Evolutionary conservation across 2,797 vertebrate genomes (phyloP), one percentile per base, ranked within the genome.

Genomic region (Chrosomus eos): DNA sequence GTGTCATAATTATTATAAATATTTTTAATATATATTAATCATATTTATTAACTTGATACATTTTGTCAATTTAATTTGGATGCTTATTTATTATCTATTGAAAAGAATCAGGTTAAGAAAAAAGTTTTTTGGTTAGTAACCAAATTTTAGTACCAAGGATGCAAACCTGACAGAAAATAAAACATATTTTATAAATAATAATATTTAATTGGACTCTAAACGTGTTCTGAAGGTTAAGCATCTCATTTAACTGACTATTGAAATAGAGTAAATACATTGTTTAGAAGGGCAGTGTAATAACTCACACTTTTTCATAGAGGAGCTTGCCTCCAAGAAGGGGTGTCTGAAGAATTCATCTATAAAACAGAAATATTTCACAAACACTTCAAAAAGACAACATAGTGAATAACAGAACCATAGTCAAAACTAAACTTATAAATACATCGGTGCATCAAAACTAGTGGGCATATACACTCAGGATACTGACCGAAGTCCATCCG

Each of bases 251-350:
- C 53, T 45, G 76, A 19, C 18, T 10, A 28, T 28, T 43, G 31
- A 53, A 48, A 33, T 8, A 19, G 16, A 23, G 13, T 16, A 31
- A 51, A 68, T 13, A 26, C 21, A 81, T 11, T 10, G 28, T 13
- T 53, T 60, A 19, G 71, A 53, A 48, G 5, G 26, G 36, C 26
- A 70, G 33, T 3, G 21, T 40, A 66, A 66, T 45, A 48, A 95
- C 98, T 97, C 93, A 99, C 98, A 97, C 93, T 99, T 99, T 93
- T 97, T 99, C 94, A 98, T 93, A 19, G 97, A 96, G 67, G 96
- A 95, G 90, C 96, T 98, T 70, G 97, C 94, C 83, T 99, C 98
- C 26, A 99, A 93, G 93, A 99, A 99, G 0, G 97, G 95, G 90
- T 99, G 97, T 90, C 91, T 94, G 91, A 99, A 99, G 91, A 99